Evolutionary conservation across 2,888 invertebrate species (phyloP).

Genomic region (Eristalis pertinax): DNA sequence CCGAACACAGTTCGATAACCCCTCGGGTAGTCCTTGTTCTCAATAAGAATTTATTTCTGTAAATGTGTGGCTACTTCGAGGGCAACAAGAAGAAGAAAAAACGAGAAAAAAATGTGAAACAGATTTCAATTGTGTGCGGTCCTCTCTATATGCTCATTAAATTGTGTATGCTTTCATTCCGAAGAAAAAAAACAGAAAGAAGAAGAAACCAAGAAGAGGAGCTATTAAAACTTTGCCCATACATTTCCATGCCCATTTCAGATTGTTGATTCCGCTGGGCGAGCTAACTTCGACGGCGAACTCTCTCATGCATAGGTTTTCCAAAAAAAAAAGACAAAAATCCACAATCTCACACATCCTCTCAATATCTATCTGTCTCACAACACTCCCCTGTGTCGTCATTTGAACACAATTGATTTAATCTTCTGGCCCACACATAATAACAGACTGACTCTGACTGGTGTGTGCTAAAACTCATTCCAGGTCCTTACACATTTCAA

Average conservation of each 20-base stretch:
- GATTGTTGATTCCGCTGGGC: background rate
- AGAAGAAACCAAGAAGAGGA: background rate
- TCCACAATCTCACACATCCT: background rate
- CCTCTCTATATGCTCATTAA: background rate
- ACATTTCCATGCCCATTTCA: background rate
- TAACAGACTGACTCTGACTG: too few species aligned
- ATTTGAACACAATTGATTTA: background rate
- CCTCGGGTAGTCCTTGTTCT: background rate
- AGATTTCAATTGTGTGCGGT: background rate
- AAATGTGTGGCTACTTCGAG: background rate
- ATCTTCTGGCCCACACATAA: background rate
- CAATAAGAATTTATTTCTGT: background rate
- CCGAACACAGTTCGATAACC: background rate
- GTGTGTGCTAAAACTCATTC: too few species aligned
- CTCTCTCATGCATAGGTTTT: background rate
- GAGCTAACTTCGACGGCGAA: background rate
- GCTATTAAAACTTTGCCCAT: background rate
- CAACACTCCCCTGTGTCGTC: background rate
- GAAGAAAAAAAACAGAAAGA: too few species aligned
- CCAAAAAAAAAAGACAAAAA: background rate
- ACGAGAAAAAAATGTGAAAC: background rate
- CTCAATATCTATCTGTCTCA: slow-evolving; percentile 7
- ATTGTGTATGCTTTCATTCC: background rate
- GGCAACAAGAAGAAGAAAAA: too few species aligned
- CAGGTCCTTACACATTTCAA: background rate